These are phyloP conservation scores for Perccottus glenii DNA, from an alignment of 2,113 vertebrate genomes.

Conservation along the genomic window DNA sequence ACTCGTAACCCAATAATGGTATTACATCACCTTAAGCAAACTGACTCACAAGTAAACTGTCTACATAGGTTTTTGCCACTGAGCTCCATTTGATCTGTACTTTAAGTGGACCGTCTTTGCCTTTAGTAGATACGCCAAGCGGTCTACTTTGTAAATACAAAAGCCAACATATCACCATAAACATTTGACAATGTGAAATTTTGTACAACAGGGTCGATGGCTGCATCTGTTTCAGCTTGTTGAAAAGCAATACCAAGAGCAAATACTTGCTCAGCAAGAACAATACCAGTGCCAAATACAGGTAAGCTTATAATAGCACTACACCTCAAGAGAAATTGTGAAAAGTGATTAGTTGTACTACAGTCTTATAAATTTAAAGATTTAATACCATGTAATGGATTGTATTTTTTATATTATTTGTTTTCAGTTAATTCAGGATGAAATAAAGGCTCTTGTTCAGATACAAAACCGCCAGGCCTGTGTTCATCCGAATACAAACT, in stretches of 20 bases:
- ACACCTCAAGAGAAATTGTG: not conserved
- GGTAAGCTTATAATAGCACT: constrained; percentile 55
- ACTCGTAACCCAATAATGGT: too few relatives aligned
- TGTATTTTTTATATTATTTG: not conserved
- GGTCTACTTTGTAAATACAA: too few relatives aligned
- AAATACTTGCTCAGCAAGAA: constrained; percentile 91
- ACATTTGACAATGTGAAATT: constrained; percentile 13
- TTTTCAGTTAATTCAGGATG: constrained; percentile 90
- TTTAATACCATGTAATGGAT: not conserved
- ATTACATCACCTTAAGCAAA: too few relatives aligned
- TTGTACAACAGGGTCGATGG: constrained; percentile 86
- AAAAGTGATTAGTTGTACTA: not conserved
- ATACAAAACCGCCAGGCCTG: constrained; percentile 78
- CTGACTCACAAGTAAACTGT: too few relatives aligned
- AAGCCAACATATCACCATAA: too few relatives aligned
- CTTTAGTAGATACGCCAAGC: too few relatives aligned
- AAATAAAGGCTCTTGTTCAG: constrained; percentile 90
- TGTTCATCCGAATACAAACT: constrained; percentile 49
- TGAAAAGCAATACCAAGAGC: constrained; percentile 93
- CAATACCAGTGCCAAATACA: constrained; percentile 94
- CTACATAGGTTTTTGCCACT: too few relatives aligned
- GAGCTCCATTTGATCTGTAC: too few relatives aligned
- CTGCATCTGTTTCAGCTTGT: constrained; percentile 89
- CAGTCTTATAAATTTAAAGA: not conserved
- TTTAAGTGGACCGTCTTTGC: too few relatives aligned